Conservation (phyloP, 2,888 invertebrate species). For the Agriopis marginaria region DNA sequence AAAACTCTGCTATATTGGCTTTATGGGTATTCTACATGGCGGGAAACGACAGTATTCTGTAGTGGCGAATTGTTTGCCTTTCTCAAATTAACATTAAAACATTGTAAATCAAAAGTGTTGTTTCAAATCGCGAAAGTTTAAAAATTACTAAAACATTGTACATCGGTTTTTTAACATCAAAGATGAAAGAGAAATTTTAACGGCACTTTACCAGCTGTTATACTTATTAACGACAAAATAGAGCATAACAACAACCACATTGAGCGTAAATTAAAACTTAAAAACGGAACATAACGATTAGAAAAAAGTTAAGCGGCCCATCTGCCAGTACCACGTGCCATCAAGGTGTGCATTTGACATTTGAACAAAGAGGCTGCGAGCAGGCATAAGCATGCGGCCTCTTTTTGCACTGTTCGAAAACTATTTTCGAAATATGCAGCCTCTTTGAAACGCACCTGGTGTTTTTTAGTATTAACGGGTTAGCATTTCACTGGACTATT, state of each 20-base stretch:
- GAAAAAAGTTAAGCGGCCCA: constrained; percentile 45
- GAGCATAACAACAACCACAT: constrained; percentile 26
- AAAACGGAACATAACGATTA: constrained; percentile 42
- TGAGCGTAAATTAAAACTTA: constrained; percentile 38
- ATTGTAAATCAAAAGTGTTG: no score
- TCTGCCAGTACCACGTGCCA: constrained; percentile 51
- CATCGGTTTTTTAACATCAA: no score
- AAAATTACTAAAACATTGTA: no score
- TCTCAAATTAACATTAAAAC: no score
- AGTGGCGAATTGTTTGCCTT: no score
- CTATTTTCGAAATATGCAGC: constrained; percentile 41
- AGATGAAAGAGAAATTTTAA: not conserved
- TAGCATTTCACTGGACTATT: constrained; percentile 32
- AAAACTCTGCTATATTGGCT: no score
- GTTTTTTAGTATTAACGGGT: constrained; percentile 33
- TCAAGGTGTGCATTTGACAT: constrained; percentile 60
- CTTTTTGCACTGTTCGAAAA: constrained; percentile 33
- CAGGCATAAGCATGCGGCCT: constrained; percentile 35
- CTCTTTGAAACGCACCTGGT: constrained; percentile 24
- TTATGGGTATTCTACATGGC: no score
- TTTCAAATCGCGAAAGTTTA: no score
- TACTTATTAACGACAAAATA: not conserved
- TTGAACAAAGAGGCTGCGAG: constrained; percentile 48
- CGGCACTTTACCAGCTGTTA: constrained; percentile 4
- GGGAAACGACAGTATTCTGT: no score